Base-by-base conservation (phyloP, 2,113 vertebrate genomes). In the Camelus dromedarius region DNA sequence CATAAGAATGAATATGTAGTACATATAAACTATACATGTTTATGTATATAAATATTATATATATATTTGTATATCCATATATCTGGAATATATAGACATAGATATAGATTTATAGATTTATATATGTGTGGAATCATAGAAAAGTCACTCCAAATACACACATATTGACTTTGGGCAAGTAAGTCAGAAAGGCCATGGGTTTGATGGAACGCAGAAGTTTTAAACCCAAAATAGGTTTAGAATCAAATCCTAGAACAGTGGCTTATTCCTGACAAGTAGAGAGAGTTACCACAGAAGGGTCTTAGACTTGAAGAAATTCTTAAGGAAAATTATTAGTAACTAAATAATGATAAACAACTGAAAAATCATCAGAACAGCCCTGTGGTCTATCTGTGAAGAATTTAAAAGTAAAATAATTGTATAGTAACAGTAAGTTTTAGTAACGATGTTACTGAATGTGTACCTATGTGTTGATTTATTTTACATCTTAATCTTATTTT, bases 401-500 rank as follows among this genome's bases (percentile, higher is more conserved):
- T 32, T 58, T 22, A 56, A 80, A 48, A 38, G 14, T 24, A 52
- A 35, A 81, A 72, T 14, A 38, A 84, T 30, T 26, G 1, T 8
- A 32, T 11, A 76, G 52, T 24, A 70, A 89, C 3, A 52, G 70
- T 64, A 30, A 70, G 46, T 48, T 58, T 73, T 50, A 89, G 19
- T 67, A 67, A 94, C 48, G 48, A 56, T 72, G 28, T 54, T 87
- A 66, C 35, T 54, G 56, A 38, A 18, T 90, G 2, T 11, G 26
- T 73, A 73, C 5, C 4, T 35, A 2, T 3, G 50, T 46, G 4
- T 42, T 85, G 28, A 42, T 73, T 70, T 88, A 15, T 60, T 94
- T 85, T 54, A 24, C 92, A 83, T 86, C n/a, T 42, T 84, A 26
- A 50, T 93, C 58, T 89, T 91, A 64, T 54, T 95, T 84, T 58